phyloP scores from a whole-genome alignment of 2,797 vertebrate species.

The Erpetoichthys calabaricus region DNA sequence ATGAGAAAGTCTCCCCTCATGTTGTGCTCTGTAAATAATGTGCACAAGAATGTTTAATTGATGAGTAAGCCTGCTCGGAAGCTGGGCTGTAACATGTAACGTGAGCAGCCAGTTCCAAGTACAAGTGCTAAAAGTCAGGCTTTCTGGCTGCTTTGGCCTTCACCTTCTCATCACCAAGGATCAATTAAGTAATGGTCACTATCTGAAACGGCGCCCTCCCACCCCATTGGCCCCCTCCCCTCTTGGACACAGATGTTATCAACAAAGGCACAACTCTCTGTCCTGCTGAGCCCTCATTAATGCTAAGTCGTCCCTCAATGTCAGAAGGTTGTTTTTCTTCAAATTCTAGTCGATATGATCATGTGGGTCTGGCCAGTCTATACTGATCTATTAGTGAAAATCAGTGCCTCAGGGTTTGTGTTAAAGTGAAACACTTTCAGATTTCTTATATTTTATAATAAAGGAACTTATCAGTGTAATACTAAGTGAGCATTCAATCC shows the following conservation, averaged over 20 bases:
- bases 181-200: conserved; percentile 22
- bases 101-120: neutral
- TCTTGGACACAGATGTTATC: conserved; percentile 26
- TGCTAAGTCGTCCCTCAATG: neutral
- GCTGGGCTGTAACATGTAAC: neutral
- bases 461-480: too few relatives aligned
- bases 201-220: conserved; percentile 10
- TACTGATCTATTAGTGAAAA: too few relatives aligned
- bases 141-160: neutral
- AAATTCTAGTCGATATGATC: too few relatives aligned
- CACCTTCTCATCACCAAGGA: conserved; percentile 1
- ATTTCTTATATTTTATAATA: too few relatives aligned
- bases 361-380: too few relatives aligned
- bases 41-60: neutral
- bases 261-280: conserved; percentile 33
- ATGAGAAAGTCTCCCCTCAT: too few relatives aligned
- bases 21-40: neutral
- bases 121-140: neutral
- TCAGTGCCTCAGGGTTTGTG: too few relatives aligned
- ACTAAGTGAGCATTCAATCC: too few relatives aligned
- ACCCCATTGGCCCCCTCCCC: conserved; percentile 11
- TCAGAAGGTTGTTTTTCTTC: neutral
- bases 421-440: too few relatives aligned
- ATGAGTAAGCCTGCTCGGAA: neutral
- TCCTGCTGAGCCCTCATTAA: conserved; percentile 15